Conservation (phyloP, 2,888 invertebrate species). For the Ditula angustiorana region DNA sequence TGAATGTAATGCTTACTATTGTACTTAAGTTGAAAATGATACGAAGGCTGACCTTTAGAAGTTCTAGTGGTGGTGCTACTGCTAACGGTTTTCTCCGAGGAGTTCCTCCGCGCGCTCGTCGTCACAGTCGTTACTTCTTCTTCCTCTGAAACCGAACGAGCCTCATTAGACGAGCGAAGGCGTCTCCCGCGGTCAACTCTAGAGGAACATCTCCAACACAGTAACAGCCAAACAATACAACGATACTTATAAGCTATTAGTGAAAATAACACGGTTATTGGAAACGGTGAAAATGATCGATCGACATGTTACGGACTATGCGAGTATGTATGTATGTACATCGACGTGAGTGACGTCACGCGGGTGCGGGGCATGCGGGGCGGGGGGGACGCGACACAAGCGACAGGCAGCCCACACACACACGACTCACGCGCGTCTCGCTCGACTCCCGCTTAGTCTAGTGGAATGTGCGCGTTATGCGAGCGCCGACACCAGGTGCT, state of each 20-base stretch:
- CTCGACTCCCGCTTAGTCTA: slow-evolving; percentile 75
- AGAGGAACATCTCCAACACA: slow-evolving; percentile 66
- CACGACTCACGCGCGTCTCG: slow-evolving; percentile 84
- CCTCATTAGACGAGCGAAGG: slow-evolving; percentile 28
- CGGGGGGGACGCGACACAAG: slow-evolving; percentile 72
- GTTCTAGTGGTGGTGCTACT: slow-evolving; percentile 86
- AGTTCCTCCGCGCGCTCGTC: slow-evolving; percentile 79
- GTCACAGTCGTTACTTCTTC: slow-evolving; percentile 74
- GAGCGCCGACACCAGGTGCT: slow-evolving; percentile 90
- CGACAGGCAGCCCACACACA: slow-evolving; percentile 79
- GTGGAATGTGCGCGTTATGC: slow-evolving; percentile 80
- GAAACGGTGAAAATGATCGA: slow-evolving; percentile 69
- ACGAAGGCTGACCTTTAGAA: slow-evolving; percentile 80
- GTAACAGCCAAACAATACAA: slow-evolving; percentile 71
- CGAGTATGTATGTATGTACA: slow-evolving; percentile 64
- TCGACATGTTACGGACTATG: slow-evolving; percentile 56
- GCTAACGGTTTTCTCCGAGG: slow-evolving; percentile 85
- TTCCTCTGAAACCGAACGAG: slow-evolving; percentile 69
- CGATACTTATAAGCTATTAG: slow-evolving; percentile 81
- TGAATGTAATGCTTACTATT: background rate
- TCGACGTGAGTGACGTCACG: slow-evolving; percentile 56
- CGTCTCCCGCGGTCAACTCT: slow-evolving; percentile 50
- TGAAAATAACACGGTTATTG: slow-evolving; percentile 80
- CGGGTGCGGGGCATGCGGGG: slow-evolving; percentile 49
- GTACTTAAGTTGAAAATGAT: background rate